These are phyloP conservation scores for Torymus texanus DNA, from an alignment of 2,888 invertebrate species.

Conservation along the genomic window DNA sequence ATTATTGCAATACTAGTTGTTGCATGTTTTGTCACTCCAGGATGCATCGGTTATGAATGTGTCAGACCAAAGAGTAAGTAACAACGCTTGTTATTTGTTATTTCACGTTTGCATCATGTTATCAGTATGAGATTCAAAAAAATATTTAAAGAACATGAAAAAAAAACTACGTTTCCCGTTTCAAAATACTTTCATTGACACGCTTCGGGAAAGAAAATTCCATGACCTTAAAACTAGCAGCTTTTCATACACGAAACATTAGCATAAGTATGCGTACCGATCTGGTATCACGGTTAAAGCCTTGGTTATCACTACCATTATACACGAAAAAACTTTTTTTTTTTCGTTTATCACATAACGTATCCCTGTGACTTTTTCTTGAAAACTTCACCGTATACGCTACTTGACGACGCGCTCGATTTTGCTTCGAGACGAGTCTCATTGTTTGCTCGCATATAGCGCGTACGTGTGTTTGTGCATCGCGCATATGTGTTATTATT, in stretches of 20 bases:
- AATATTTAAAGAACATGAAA: too few species aligned
- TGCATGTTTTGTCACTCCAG: conserved; percentile 73
- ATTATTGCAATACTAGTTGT: conserved; percentile 68
- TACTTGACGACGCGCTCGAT: neutral
- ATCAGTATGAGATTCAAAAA: too few species aligned
- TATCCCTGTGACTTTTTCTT: neutral
- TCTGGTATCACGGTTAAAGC: neutral
- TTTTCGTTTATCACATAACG: too few species aligned
- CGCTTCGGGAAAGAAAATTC: too few species aligned
- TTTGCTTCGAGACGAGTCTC: conserved; percentile 2
- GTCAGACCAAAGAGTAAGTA: conserved; percentile 68
- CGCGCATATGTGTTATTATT: neutral
- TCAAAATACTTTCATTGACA: too few species aligned
- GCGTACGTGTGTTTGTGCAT: neutral
- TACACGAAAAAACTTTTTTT: too few species aligned
- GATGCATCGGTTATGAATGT: conserved; percentile 73
- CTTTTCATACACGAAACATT: neutral
- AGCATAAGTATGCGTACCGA: neutral
- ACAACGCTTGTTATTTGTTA: too few species aligned
- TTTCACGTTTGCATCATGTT: too few species aligned
- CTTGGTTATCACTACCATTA: too few species aligned
- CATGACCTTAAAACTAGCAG: neutral
- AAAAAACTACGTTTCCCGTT: too few species aligned
- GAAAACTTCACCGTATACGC: neutral
- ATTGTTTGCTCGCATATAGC: conserved; percentile 7